Conservation (phyloP, 2,888 invertebrate species). For the Drosophila algonquin region DNA sequence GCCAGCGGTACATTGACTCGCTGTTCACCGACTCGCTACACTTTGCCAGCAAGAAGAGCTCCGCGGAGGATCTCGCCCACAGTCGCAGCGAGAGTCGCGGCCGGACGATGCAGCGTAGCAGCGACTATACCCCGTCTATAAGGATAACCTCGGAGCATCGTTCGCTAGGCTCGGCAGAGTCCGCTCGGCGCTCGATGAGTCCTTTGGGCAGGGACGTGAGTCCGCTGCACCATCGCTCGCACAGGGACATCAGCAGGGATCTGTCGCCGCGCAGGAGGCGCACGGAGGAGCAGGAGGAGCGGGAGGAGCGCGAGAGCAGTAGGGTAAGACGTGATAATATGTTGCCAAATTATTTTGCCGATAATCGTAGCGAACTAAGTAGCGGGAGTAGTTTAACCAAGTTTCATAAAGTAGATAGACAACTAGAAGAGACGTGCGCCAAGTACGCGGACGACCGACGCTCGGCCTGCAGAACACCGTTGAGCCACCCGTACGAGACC, state of each 20-base stretch:
- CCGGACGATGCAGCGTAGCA: constrained; percentile 47
- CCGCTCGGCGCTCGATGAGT: constrained; percentile 66
- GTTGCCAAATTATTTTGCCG: constrained; percentile 82
- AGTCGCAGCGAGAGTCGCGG: constrained; percentile 73
- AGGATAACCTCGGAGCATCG: constrained; percentile 77
- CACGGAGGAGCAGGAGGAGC: constrained; percentile 71
- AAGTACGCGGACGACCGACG: constrained; percentile 75
- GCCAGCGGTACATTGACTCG: constrained; percentile 83
- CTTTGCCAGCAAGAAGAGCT: constrained; percentile 77
- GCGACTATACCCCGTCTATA: constrained; percentile 73
- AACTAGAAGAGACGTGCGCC: constrained; percentile 82
- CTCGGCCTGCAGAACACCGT: constrained; percentile 77
- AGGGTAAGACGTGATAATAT: constrained; percentile 83
- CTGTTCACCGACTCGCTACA: constrained; percentile 79
- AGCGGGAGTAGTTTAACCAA: constrained; percentile 82
- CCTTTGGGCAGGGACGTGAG: constrained; percentile 68
- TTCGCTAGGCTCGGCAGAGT: constrained; percentile 78
- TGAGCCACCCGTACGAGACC: constrained; percentile 77
- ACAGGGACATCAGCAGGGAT: constrained; percentile 81
- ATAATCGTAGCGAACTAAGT: constrained; percentile 81
- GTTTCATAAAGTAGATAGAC: constrained; percentile 84
- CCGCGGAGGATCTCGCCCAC: constrained; percentile 72
- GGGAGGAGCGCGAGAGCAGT: constrained; percentile 83
- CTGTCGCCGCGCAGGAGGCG: constrained; percentile 81
- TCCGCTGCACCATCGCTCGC: constrained; percentile 77